Evolutionary conservation across 2,113 vertebrate genomes (phyloP).

Genomic region (Nycticebus coucang): DNA sequence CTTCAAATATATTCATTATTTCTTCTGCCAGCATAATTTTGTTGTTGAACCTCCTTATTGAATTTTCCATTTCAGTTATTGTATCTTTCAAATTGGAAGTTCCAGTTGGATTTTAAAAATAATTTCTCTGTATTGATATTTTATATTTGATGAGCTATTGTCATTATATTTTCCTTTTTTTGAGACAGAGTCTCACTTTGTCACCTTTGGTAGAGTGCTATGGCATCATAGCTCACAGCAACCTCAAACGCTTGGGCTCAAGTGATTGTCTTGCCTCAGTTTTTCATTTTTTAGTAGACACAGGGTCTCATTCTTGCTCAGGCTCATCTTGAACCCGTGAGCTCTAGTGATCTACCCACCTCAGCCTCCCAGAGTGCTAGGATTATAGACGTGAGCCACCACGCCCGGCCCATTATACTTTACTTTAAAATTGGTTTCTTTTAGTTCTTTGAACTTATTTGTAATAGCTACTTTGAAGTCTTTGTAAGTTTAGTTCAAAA

Average conservation of each 20-base stretch:
- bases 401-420: neutral
- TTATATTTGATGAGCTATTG: slow-evolving; percentile 18
- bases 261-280: too few relatives aligned
- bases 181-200: too few relatives aligned
- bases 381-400: too few relatives aligned
- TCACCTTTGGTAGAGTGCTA: too few relatives aligned
- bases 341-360: too few relatives aligned
- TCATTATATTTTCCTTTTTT: neutral
- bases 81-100: neutral
- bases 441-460: slow-evolving; percentile 19
- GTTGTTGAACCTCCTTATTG: neutral
- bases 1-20: neutral
- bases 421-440: slow-evolving; percentile 43
- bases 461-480: neutral
- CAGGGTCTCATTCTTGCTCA: too few relatives aligned
- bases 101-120: neutral
- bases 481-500: slow-evolving; percentile 16
- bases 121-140: neutral
- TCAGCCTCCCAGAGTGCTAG: too few relatives aligned
- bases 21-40: neutral
- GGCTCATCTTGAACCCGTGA: too few relatives aligned
- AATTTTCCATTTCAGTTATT: slow-evolving; percentile 44
- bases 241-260: too few relatives aligned
- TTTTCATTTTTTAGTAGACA: too few relatives aligned
- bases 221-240: too few relatives aligned